phyloP scores from a whole-genome alignment of 2,888 invertebrate species.

The Tiliacea aurago region DNA sequence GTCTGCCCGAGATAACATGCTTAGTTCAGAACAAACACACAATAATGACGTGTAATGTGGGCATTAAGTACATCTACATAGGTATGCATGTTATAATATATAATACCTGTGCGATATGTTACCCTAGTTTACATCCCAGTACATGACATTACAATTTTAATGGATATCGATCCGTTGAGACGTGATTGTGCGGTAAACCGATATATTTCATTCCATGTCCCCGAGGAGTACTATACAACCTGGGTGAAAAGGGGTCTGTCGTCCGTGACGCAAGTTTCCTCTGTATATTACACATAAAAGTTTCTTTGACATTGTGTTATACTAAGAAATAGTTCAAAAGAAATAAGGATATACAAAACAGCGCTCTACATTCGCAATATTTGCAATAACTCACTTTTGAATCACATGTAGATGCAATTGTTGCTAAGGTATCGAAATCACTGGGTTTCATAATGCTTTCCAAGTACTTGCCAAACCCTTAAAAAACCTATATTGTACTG shows the following conservation, averaged over 20 bases:
- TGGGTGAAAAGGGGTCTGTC: conserved; percentile 23
- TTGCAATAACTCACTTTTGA: no score
- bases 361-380: not conserved
- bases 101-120: conserved; percentile 28
- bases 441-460: no score
- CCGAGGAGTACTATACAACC: conserved; percentile 26
- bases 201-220: conserved; percentile 48
- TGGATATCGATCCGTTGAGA: conserved; percentile 53
- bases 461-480: no score
- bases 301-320: conserved; percentile 7
- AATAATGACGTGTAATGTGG: conserved; percentile 41
- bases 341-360: conserved; percentile 30
- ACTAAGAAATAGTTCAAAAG: conserved; percentile 15
- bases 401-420: no score
- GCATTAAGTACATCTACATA: conserved; percentile 30
- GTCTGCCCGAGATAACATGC: conserved; percentile 54
- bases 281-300: conserved; percentile 5
- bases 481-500: no score
- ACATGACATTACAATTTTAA: conserved; percentile 60
- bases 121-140: conserved; percentile 42
- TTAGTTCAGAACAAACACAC: conserved; percentile 57
- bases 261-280: conserved; percentile 23
- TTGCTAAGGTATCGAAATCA: no score
- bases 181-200: conserved; percentile 51
- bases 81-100: not conserved